Base-by-base conservation (phyloP, 2,797 vertebrate genomes). In the Hemitrygon akajei region DNA sequence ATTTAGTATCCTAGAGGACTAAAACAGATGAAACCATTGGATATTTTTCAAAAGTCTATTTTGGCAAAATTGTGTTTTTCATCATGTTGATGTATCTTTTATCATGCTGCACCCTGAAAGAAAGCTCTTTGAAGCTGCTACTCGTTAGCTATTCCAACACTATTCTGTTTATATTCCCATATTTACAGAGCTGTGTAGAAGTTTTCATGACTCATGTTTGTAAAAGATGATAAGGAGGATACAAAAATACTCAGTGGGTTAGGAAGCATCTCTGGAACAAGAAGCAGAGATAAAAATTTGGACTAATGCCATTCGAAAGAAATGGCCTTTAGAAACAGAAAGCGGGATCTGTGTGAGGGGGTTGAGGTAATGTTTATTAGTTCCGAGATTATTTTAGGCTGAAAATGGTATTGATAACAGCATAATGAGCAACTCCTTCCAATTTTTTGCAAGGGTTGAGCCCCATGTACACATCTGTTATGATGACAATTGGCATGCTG, bases 321-420 rank as follows among this genome's bases (percentile, higher is more conserved):
- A 75, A 22, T 75, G 60, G n/a, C 60, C n/a, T 89, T 69, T 69
- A 79, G 0, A 69, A 69, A 22, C n/a, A 69, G 86, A 95, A 96
- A 94, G 96, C 96, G 97, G 96, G 95, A 96, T 96, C 96, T 97
- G 0, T 1, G n/a, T n/a, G 86, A 22, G 1, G 96, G 97, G 96
- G 97, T 95, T 96, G 95, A 96, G 97, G 96, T 97, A 96, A 5
- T 27, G 95, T 94, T 89, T 96, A 95, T 97, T 96, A 95, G 96
- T 97, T 97, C 96, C 37, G 30, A 66, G 60, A n/a, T 16, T 89
- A 20, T 66, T 89, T 66, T 69, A 89, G 2, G 14, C 2, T 89
- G 16, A 34, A 80, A 40, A 69, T 69, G 66, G 3, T 37, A 37
- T 22, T 66, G 60, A 20, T 30, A 34, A 18, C 25, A 69, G n/a